Percentiles rank a stretch among this genome's conserved stretches.
Evolutionary conservation across 2,797 vertebrate genomes (phyloP).

Genomic region (Propithecus perrieri): DNA sequence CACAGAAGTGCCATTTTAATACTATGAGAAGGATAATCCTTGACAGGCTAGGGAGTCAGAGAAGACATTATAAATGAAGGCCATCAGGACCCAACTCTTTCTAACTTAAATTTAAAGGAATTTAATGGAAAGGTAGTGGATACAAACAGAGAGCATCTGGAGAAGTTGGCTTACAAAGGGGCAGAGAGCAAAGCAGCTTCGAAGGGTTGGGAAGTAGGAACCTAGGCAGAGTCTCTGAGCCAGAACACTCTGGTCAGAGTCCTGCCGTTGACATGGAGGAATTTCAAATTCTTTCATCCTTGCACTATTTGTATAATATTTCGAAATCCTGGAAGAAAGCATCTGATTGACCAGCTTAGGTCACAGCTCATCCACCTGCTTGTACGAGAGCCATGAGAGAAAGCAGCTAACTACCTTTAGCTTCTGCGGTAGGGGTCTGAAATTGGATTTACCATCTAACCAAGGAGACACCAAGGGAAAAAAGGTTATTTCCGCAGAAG

Average conservation of each 20-base stretch:
- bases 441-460: neutral
- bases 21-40: neutral
- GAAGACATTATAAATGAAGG: neutral
- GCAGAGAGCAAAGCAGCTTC: neutral
- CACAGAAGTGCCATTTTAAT: slow-evolving; percentile 3
- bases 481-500: neutral
- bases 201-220: neutral
- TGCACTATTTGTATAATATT: neutral
- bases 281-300: neutral
- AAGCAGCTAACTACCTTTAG: neutral
- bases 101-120: neutral
- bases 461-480: neutral
- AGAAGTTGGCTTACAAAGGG: neutral
- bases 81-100: neutral
- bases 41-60: neutral
- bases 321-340: neutral
- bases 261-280: neutral
- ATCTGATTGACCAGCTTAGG: neutral
- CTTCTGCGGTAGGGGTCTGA: neutral
- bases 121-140: neutral
- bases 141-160: neutral
- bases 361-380: neutral
- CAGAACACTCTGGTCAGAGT: neutral
- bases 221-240: neutral
- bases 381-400: neutral